phyloP scores from a whole-genome alignment of 2,888 invertebrate species.

The Melolontha melolontha region DNA sequence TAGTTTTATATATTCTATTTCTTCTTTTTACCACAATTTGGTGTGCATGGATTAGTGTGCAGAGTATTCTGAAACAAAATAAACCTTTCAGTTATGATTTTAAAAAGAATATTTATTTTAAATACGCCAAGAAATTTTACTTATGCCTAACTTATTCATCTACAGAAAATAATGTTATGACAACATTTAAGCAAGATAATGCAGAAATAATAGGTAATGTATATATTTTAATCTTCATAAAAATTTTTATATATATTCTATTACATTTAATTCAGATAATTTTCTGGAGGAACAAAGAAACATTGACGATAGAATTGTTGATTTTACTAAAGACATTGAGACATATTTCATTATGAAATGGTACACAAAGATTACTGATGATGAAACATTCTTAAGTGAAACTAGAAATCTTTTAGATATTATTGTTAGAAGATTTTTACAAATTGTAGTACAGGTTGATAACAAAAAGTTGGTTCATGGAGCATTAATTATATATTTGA shows the following conservation, averaged over 20 bases:
- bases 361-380: constrained; percentile 67
- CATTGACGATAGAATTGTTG: constrained; percentile 55
- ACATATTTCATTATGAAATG: constrained; percentile 66
- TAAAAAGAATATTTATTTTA: constrained; percentile 34
- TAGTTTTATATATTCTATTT: constrained; percentile 64
- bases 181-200: background rate
- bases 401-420: constrained; percentile 63
- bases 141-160: background rate
- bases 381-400: constrained; percentile 65
- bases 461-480: constrained; percentile 64
- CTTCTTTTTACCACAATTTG: constrained; percentile 66
- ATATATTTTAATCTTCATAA: background rate
- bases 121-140: constrained; percentile 17
- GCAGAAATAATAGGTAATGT: constrained; percentile 1
- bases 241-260: background rate
- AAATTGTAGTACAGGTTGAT: constrained; percentile 62
- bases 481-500: constrained; percentile 68
- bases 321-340: constrained; percentile 65
- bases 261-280: background rate
- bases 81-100: constrained; percentile 67
- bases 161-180: background rate
- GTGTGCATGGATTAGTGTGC: constrained; percentile 68
- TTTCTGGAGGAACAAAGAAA: constrained; percentile 18
- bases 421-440: constrained; percentile 62
- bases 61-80: constrained; percentile 68